Evolutionary conservation across 2,113 vertebrate species (phyloP).

Genomic region (Raja brachyura): DNA sequence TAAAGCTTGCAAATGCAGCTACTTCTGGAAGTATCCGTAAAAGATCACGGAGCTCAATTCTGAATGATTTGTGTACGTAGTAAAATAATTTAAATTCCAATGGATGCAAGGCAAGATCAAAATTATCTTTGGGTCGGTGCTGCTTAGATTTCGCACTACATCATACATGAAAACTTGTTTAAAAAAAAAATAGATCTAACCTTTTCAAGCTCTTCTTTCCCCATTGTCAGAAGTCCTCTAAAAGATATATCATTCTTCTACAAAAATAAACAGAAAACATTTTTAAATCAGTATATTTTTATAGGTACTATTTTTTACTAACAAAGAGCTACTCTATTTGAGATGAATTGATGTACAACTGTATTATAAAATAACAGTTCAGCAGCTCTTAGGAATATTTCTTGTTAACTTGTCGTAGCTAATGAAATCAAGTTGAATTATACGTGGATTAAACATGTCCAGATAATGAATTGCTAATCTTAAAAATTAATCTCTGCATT

Average conservation of each 20-base stretch:
- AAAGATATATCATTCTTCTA: slow-evolving; percentile 76
- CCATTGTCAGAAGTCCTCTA: slow-evolving; percentile 74
- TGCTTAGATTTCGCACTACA: not conserved
- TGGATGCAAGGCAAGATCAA: not conserved
- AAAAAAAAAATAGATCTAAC: slow-evolving; percentile 48
- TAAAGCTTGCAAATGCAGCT: not conserved
- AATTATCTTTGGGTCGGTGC: not conserved
- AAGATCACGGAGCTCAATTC: not conserved
- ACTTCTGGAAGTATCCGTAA: not conserved
- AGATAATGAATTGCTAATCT: not conserved
- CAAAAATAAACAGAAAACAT: slow-evolving; percentile 42
- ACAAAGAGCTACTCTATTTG: too few relatives aligned
- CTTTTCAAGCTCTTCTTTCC: slow-evolving; percentile 73
- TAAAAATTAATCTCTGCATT: not conserved
- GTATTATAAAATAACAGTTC: not conserved
- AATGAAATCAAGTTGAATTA: not conserved
- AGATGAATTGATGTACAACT: too few relatives aligned
- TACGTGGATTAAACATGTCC: not conserved
- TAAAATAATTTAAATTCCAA: not conserved
- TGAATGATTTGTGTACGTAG: not conserved
- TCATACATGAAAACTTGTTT: not conserved
- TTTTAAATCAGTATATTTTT: slow-evolving; percentile 23
- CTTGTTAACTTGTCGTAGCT: not conserved
- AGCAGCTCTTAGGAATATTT: not conserved
- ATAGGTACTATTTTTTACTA: not conserved